Percentiles rank a stretch among this genome's conserved stretches.
phyloP scores from a whole-genome alignment of 2,113 vertebrate genomes.

The Symphodus melops region DNA sequence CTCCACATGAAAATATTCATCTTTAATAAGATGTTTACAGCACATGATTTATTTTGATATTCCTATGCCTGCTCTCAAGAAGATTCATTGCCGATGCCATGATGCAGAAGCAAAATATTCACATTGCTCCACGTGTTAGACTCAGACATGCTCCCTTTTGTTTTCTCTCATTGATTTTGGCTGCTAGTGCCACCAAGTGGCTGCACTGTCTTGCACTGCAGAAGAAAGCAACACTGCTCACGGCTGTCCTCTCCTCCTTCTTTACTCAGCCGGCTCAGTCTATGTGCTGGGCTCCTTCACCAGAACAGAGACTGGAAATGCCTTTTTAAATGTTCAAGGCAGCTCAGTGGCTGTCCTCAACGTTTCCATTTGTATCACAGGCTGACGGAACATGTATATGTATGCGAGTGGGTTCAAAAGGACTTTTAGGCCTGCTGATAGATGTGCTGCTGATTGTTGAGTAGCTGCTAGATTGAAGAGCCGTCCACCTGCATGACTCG shows the following conservation, averaged over 20 bases:
- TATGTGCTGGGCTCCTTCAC: constrained; percentile 21
- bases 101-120: constrained; percentile 57
- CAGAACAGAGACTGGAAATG: constrained; percentile 10
- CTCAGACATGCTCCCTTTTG: constrained; percentile 20
- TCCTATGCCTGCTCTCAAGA: constrained; percentile 56
- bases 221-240: constrained; percentile 36
- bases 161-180: constrained; percentile 76
- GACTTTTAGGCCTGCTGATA: constrained; percentile 56
- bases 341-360: constrained; percentile 31
- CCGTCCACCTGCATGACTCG: constrained; percentile 38
- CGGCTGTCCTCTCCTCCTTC: constrained; percentile 32
- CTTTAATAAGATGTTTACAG: constrained; percentile 63
- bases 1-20: constrained; percentile 57
- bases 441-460: constrained; percentile 71
- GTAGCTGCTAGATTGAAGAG: constrained; percentile 67
- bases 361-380: constrained; percentile 44
- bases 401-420: constrained; percentile 63
- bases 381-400: constrained; percentile 10
- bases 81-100: constrained; percentile 43
- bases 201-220: constrained; percentile 23
- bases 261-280: constrained; percentile 23
- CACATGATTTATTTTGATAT: constrained; percentile 67
- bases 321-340: constrained; percentile 37
- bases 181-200: constrained; percentile 85
- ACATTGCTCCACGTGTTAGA: constrained; percentile 39